Conservation (phyloP, 2,113 vertebrate species). For the Nothoprocta pentlandii region DNA sequence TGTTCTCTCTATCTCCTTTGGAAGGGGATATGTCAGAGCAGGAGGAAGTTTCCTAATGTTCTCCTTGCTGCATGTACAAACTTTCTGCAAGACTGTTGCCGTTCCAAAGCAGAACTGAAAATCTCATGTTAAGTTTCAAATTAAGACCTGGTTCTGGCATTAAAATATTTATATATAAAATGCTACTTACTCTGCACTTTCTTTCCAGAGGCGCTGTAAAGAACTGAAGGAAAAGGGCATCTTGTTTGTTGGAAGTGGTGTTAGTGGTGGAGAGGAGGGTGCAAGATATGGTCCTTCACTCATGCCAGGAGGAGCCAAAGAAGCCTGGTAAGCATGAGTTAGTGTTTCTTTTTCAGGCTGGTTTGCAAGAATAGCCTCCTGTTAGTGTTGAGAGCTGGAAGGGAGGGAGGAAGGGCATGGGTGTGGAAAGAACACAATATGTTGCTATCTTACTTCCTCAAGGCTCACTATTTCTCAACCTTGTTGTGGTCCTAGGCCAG, state of each 20-base stretch:
- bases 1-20: not conserved
- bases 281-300: constrained; percentile 94
- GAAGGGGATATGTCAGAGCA: not conserved
- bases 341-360: fast-evolving
- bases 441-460: constrained; percentile 48
- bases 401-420: not conserved
- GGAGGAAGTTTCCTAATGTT: constrained; percentile 22
- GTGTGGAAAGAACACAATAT: not conserved
- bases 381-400: not conserved
- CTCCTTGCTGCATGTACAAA: not conserved
- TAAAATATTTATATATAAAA: not conserved
- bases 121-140: not conserved
- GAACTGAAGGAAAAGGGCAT: constrained; percentile 88
- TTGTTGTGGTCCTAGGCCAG: not conserved
- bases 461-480: constrained; percentile 16
- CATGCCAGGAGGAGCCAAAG: constrained; percentile 95
- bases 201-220: constrained; percentile 88
- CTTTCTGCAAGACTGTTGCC: not conserved
- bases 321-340: constrained; percentile 87
- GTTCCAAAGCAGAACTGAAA: not conserved
- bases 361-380: not conserved
- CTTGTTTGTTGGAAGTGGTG: constrained; percentile 95
- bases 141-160: not conserved
- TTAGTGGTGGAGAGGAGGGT: constrained; percentile 97
- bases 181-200: constrained; percentile 33